Evolutionary conservation across 2,888 invertebrate species (phyloP).

Genomic region (Aporophyla nigra): DNA sequence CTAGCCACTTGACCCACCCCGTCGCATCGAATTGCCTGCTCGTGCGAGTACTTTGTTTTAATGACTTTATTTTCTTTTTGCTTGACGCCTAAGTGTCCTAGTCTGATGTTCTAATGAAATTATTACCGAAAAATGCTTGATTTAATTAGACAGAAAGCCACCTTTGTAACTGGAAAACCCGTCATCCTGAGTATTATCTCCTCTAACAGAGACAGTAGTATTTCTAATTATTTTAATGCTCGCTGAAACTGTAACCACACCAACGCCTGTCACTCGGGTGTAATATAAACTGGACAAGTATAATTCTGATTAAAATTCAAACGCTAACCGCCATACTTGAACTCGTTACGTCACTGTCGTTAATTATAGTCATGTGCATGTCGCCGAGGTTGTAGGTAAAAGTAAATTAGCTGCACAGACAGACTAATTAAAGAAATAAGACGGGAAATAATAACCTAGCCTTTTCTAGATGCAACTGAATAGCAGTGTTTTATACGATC

Average conservation of each 20-base stretch:
- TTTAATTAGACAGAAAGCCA: background rate
- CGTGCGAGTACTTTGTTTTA: too few relatives aligned
- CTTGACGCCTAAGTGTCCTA: too few relatives aligned
- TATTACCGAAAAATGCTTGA: too few relatives aligned
- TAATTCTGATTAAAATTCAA: constrained; percentile 61
- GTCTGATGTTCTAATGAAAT: too few relatives aligned
- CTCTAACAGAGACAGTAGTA: background rate
- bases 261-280: constrained; percentile 27
- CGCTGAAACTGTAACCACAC: constrained; percentile 46
- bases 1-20: too few relatives aligned
- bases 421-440: background rate
- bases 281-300: constrained; percentile 35
- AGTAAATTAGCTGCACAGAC: constrained; percentile 27
- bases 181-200: background rate
- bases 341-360: constrained; percentile 33
- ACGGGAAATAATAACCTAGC: too few relatives aligned
- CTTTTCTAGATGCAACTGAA: too few relatives aligned
- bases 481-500: background rate
- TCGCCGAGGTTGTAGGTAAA: background rate
- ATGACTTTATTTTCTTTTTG: too few relatives aligned
- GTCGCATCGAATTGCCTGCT: too few relatives aligned
- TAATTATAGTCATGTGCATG: constrained; percentile 27
- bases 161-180: background rate
- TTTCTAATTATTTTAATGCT: background rate
- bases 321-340: constrained; percentile 40